Base-by-base conservation (phyloP, 2,113 vertebrate genomes). In the human region DNA sequence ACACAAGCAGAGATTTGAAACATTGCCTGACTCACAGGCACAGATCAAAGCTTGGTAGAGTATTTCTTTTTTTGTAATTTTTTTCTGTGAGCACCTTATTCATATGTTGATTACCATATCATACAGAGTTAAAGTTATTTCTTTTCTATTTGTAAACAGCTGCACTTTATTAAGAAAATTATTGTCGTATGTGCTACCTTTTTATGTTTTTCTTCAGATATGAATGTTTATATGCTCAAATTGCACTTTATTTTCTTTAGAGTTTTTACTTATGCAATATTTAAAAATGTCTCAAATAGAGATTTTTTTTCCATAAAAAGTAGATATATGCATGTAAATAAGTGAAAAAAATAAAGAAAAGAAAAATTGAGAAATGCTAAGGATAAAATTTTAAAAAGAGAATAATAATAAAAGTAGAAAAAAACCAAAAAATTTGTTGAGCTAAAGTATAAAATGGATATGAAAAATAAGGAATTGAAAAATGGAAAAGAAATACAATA, bases 21-120 rank as follows among this genome's bases (percentile, higher is more conserved):
- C 1, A 14, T 8, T 23, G 5, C 11, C 25, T 50, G 16, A 8
- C 12, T 30, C 38, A 2, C 5, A 10, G 70, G 11, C 0, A 2
- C 12, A 72, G 43, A 23, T 17, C 11, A 6, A 66, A 68, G 35
- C 17, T 10, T 55, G 2, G 3, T n/a, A 32, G 9, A 18, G 10
- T n/a, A 40, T 43, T 83, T 76, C 3, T 48, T 55, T 52, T 35
- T 76, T 50, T 50, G 12, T 61, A 45, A 38, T 10, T 23, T 35
- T 38, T 43, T 22, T 9, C 76, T 45, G 5, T 48, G 40, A 43
- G 61, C 4, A 86, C 16, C 40, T 86, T 66, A 45, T 50, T n/a
- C 4, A 23, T 66, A 66, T 25, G 23, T 40, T 55, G 30, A 18
- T 66, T 48, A 73, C 40, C n/a, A 27, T 40, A 40, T 12, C 32